Evolutionary conservation across 2,797 vertebrate genomes (phyloP).

Genomic region (Denticeps clupeoides): DNA sequence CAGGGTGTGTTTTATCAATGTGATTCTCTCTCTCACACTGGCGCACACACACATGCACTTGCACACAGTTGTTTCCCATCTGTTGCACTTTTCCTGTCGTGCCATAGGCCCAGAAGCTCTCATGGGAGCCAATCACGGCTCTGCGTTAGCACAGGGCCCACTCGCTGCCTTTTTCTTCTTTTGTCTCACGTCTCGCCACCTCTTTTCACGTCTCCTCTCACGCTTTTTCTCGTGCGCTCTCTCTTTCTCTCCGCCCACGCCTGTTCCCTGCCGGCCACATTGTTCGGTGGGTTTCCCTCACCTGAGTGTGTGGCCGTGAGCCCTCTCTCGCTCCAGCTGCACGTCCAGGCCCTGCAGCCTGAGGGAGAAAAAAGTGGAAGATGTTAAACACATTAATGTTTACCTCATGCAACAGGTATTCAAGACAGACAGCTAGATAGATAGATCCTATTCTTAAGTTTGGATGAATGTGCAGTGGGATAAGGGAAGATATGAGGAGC

Average conservation of each 20-base stretch:
- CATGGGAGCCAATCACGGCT: neutral
- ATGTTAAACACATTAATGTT: neutral
- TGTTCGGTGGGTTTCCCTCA: slow-evolving; percentile 41
- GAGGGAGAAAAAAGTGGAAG: slow-evolving; percentile 21
- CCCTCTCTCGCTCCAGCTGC: slow-evolving; percentile 52
- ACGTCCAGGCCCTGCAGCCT: slow-evolving; percentile 28
- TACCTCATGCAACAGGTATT: too few species aligned
- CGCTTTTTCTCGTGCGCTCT: too few species aligned
- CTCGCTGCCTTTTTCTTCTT: slow-evolving; percentile 17
- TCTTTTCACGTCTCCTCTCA: neutral
- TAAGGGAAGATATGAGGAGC: too few species aligned
- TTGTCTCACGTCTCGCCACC: slow-evolving; percentile 10
- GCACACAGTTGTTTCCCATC: slow-evolving; percentile 46
- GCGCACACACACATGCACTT: slow-evolving; percentile 5
- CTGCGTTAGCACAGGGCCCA: slow-evolving; percentile 3
- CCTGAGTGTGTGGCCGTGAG: slow-evolving; percentile 54
- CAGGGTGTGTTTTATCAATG: too few species aligned
- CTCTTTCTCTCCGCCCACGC: slow-evolving; percentile 13
- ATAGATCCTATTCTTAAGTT: neutral
- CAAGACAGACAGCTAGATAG: neutral
- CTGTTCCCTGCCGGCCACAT: slow-evolving; percentile 4
- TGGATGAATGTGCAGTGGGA: neutral
- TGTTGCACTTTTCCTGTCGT: slow-evolving; percentile 38
- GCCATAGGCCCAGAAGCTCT: slow-evolving; percentile 29
- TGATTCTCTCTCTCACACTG: too few species aligned